A percentile compares a stretch with the other conserved stretches of the same genome.
Conservation (phyloP, 1,140 invertebrate species). For the Stenopsyche tienmushanensis region DNA sequence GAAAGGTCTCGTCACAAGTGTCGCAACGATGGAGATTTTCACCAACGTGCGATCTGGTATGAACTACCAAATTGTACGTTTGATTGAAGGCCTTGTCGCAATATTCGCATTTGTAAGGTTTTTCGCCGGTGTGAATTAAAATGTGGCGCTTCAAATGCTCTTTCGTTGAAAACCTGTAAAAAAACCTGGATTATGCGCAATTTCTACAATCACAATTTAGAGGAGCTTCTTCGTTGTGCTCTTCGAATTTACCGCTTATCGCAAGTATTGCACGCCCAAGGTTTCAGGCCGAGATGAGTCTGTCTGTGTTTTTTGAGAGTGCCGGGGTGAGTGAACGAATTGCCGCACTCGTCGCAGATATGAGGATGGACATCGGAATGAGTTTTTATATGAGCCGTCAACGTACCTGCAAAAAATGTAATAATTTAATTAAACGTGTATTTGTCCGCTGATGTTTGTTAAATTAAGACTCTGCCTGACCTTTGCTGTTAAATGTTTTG, state of each 20-base stretch:
- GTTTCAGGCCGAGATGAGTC: conserved; percentile 32
- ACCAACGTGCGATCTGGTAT: conserved; percentile 21
- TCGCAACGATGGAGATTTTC: conserved; percentile 32
- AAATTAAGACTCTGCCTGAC: conserved; percentile 46
- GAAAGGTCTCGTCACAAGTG: conserved; percentile 25
- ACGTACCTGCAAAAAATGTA: too few relatives aligned
- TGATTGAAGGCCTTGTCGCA: conserved; percentile 26
- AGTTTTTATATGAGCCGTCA: background rate
- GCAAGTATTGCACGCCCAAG: conserved; percentile 43
- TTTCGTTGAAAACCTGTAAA: conserved; percentile 24
- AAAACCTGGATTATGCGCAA: conserved; percentile 45
- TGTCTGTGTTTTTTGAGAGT: conserved; percentile 56
- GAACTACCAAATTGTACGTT: conserved; percentile 15
- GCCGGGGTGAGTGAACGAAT: conserved; percentile 59
- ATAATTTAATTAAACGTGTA: too few relatives aligned
- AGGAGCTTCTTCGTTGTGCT: conserved; percentile 45
- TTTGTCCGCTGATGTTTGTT: conserved; percentile 48
- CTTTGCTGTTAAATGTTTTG: conserved; percentile 56
- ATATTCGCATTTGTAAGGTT: conserved; percentile 39
- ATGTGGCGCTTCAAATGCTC: conserved; percentile 46
- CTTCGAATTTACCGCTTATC: conserved; percentile 42
- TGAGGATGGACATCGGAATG: conserved; percentile 38
- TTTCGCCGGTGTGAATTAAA: conserved; percentile 44
- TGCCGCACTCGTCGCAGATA: conserved; percentile 57
- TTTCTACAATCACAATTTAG: conserved; percentile 46